These are phyloP conservation scores for Rotaria sp. DNA, from an alignment of 2,888 invertebrate genomes.

Conservation along the genomic window DNA sequence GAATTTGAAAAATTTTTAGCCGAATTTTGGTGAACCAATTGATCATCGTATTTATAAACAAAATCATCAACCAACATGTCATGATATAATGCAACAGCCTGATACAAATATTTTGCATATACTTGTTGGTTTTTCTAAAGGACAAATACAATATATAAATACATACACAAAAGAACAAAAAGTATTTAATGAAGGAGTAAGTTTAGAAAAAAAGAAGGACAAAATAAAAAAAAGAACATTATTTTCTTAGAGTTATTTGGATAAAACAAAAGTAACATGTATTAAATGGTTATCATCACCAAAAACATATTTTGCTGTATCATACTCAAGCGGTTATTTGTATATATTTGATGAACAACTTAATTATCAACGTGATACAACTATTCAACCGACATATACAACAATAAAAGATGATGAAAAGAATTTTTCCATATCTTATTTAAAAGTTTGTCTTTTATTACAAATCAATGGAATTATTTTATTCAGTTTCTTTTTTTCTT, in stretches of 20 bases:
- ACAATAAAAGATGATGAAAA: conserved; percentile 32
- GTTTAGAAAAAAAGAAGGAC: conserved; percentile 43
- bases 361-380: conserved; percentile 27
- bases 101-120: conserved; percentile 72
- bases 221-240: background rate
- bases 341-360: conserved; percentile 91
- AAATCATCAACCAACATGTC: conserved; percentile 87
- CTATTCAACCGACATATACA: conserved; percentile 29
- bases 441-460: background rate
- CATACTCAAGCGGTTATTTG: conserved; percentile 88
- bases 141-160: conserved; percentile 93
- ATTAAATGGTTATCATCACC: conserved; percentile 94
- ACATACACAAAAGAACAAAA: conserved; percentile 90
- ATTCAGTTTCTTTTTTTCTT: background rate
- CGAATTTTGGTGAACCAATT: conserved; percentile 64
- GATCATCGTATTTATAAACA: conserved; percentile 98
- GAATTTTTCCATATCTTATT: background rate
- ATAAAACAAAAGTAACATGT: conserved; percentile 88
- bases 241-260: conserved; percentile 59
- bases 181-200: conserved; percentile 92
- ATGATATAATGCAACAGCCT: conserved; percentile 77
- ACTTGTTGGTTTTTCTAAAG: conserved; percentile 92
- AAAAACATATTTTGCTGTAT: conserved; percentile 80
- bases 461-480: background rate
- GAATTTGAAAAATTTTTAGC: background rate